Base-by-base conservation (phyloP, 2,888 invertebrate genomes). In the Leistus spinibarbis region DNA sequence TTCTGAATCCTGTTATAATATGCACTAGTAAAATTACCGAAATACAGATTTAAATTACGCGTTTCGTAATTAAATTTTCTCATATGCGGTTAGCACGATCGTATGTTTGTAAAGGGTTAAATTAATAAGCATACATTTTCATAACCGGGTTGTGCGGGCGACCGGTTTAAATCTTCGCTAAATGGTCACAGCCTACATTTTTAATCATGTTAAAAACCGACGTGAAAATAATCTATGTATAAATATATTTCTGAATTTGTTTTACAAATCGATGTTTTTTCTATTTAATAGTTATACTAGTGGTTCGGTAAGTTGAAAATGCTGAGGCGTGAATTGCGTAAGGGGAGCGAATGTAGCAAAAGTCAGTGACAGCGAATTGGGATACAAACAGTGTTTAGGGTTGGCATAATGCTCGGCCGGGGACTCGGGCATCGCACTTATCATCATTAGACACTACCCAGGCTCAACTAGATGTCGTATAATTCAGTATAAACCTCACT, bases 331-430 rank as follows among this genome's bases (percentile, higher is more conserved):
- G n/a, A n/a, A n/a, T n/a, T n/a, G n/a, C n/a, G n/a, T n/a, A n/a
- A n/a, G n/a, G n/a, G n/a, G n/a, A n/a, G n/a, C n/a, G 13, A 40
- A 40, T 1, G 40, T 40, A 40, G 40, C 40, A 7, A 40, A 40
- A 40, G 40, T 40, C 40, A 40, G 60, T n/a, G 10, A 22, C 17
- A 20, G 19, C 60, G 60, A 22, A 22, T 60, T 60, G 22, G 60
- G 19, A 60, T 40, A 60, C 60, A 60, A 60, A 60, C 60, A 60
- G n/a, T 22, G 60, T 60, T 60, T 60, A 60, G 60, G 60, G 60
- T 60, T 20, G 60, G 17, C 17, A 60, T 60, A 60, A 60, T 60
- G 60, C 22, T 16, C 60, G 60, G 19, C 20, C 7, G 60, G 60
- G 60, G 60, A 60, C n/a, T 10, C 19, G 3, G 60, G 60, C 19